phyloP scores from a whole-genome alignment of 2,888 invertebrate species.

The Yponomeuta evonymella region DNA sequence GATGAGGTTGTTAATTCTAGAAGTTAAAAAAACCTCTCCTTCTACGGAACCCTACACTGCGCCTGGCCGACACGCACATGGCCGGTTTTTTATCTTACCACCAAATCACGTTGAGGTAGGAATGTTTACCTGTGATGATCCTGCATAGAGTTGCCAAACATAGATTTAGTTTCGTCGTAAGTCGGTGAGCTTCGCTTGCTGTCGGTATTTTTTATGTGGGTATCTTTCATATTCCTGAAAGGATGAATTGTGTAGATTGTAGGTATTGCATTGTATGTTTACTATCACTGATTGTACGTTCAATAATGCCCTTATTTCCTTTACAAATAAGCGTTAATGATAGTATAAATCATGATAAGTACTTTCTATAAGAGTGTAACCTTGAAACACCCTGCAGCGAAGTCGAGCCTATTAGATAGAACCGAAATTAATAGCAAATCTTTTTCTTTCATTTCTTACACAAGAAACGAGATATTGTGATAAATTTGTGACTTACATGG shows the following conservation, averaged over 20 bases:
- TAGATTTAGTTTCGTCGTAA: constrained; percentile 33
- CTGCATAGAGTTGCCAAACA: constrained; percentile 35
- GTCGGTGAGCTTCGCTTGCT: constrained; percentile 34
- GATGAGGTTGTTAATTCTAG: too few relatives aligned
- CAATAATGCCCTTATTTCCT: background rate
- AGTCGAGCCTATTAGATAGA: constrained; percentile 34
- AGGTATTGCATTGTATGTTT: too few relatives aligned
- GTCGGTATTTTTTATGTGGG: constrained; percentile 48
- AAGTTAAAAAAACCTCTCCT: too few relatives aligned
- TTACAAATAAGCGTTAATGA: background rate
- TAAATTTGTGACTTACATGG: constrained; percentile 47
- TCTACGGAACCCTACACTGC: too few relatives aligned
- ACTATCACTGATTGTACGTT: background rate
- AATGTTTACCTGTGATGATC: constrained; percentile 31
- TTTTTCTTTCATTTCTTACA: constrained; percentile 12
- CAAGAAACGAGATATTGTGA: constrained; percentile 12
- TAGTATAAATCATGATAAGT: background rate
- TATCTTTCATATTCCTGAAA: constrained; percentile 66
- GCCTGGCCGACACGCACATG: too few relatives aligned
- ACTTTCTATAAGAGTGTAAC: constrained; percentile 26
- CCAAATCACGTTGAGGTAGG: too few relatives aligned
- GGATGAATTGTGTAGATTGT: background rate
- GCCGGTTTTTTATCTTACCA: too few relatives aligned
- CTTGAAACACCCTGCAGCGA: constrained; percentile 35
- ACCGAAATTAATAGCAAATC: constrained; percentile 12